Evolutionary conservation across 2,888 invertebrate species (phyloP).

Genomic region (Labia minor): DNA sequence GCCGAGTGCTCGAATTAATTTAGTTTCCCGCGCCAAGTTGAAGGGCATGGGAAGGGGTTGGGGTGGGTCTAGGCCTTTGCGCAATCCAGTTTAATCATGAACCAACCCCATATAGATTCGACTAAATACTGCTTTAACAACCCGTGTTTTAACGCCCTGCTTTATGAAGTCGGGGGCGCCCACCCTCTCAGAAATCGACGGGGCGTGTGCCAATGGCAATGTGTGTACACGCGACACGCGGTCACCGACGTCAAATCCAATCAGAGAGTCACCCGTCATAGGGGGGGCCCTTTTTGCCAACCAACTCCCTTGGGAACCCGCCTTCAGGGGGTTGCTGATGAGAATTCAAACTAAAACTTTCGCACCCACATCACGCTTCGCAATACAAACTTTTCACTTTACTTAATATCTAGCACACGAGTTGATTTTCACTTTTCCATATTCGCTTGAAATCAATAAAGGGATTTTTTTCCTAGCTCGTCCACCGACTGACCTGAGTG

Average conservation of each 20-base stretch:
- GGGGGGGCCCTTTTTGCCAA: neutral
- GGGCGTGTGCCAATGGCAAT: neutral
- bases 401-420: slow-evolving; percentile 13
- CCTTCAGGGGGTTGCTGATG: neutral
- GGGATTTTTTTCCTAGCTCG: neutral
- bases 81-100: slow-evolving; percentile 13
- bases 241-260: slow-evolving; percentile 13
- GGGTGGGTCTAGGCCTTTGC: slow-evolving; percentile 3
- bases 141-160: slow-evolving; percentile 13
- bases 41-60: neutral
- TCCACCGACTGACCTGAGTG: neutral
- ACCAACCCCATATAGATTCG: slow-evolving; percentile 7
- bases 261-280: neutral
- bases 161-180: neutral
- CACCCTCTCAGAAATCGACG: neutral
- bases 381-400: slow-evolving; percentile 13
- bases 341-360: slow-evolving; percentile 8
- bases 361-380: slow-evolving; percentile 13
- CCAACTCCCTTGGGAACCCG: neutral
- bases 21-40: slow-evolving; percentile 13
- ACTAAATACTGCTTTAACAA: slow-evolving; percentile 13
- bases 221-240: slow-evolving; percentile 13
- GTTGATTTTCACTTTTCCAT: slow-evolving; percentile 7
- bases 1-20: slow-evolving; percentile 13
- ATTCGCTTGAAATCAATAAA: neutral